These are phyloP conservation scores for Rachycentron canadum DNA, from an alignment of 2,797 vertebrate species.

Conservation along the genomic window DNA sequence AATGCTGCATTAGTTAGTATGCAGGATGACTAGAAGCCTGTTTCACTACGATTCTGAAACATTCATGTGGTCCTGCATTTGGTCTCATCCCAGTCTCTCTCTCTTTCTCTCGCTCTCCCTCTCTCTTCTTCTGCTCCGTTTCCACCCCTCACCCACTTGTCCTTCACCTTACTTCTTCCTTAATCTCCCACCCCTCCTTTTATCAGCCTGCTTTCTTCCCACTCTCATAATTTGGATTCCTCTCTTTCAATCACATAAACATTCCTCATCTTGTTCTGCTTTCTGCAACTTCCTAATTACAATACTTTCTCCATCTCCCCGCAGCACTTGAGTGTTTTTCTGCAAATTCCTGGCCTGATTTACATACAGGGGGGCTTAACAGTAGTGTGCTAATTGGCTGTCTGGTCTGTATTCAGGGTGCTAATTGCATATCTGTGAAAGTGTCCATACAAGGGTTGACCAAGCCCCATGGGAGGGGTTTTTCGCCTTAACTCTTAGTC, in stretches of 20 bases:
- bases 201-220: conserved; percentile 35
- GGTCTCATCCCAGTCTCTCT: conserved; percentile 39
- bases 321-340: conserved; percentile 42
- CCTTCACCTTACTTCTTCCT: conserved; percentile 43
- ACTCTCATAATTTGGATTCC: conserved; percentile 47
- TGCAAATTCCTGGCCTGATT: conserved; percentile 58
- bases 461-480: conserved; percentile 39
- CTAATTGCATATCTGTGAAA: conserved; percentile 70
- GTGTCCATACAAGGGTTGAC: conserved; percentile 55
- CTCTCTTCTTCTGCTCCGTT: conserved; percentile 33
- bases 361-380: conserved; percentile 60
- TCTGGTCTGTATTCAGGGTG: conserved; percentile 66
- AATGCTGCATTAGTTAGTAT: conserved; percentile 31
- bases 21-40: conserved; percentile 49
- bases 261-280: conserved; percentile 18
- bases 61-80: conserved; percentile 56
- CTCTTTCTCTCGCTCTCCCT: not conserved
- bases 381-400: conserved; percentile 65
- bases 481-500: conserved; percentile 51
- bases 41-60: conserved; percentile 55
- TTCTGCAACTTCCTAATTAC: conserved; percentile 38
- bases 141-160: conserved; percentile 63
- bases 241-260: conserved; percentile 35
- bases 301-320: conserved; percentile 28
- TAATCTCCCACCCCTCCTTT: conserved; percentile 33